A percentile compares a stretch with the other conserved stretches of the same genome.
Conservation (phyloP, 1,140 invertebrate species). For the Tachypleus tridentatus region DNA sequence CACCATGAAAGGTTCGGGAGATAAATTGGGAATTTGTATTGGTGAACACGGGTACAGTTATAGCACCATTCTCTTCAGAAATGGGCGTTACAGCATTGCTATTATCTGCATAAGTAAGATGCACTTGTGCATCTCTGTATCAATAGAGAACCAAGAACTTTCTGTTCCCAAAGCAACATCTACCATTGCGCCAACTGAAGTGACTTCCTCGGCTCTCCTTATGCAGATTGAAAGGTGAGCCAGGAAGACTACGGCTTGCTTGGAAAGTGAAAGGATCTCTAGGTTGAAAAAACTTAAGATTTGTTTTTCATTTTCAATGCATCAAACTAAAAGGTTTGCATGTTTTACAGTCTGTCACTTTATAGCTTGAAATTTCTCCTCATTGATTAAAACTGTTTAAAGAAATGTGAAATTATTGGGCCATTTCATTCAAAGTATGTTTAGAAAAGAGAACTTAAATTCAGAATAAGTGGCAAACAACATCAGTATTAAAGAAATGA, state of each 20-base stretch:
- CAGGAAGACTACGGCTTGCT: slow-evolving; percentile 90
- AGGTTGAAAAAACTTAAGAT: too few relatives aligned
- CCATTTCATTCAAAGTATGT: too few relatives aligned
- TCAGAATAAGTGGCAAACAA: too few relatives aligned
- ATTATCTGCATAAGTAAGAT: slow-evolving; percentile 93
- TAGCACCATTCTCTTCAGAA: slow-evolving; percentile 92
- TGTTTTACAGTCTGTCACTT: too few relatives aligned
- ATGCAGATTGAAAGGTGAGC: slow-evolving; percentile 85
- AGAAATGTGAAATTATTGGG: too few relatives aligned
- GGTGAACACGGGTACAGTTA: slow-evolving; percentile 71
- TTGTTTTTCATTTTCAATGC: too few relatives aligned
- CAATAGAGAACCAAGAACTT: slow-evolving; percentile 88
- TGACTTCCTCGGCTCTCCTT: slow-evolving; percentile 78
- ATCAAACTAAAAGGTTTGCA: too few relatives aligned
- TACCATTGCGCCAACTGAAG: slow-evolving; percentile 65
- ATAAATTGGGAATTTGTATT: slow-evolving; percentile 60
- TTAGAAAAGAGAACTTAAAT: too few relatives aligned
- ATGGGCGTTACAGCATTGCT: slow-evolving; percentile 94
- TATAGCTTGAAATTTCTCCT: too few relatives aligned
- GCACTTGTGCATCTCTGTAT: slow-evolving; percentile 88
- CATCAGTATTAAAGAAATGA: too few relatives aligned
- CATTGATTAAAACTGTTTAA: too few relatives aligned
- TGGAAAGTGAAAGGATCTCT: slow-evolving; percentile 43
- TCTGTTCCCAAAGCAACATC: slow-evolving; percentile 56
- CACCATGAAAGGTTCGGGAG: slow-evolving; percentile 85